A percentile compares a stretch with the other conserved stretches of the same genome.
Evolutionary conservation across 1,140 invertebrate species (phyloP).

Genomic region (Bombus waltoni): DNA sequence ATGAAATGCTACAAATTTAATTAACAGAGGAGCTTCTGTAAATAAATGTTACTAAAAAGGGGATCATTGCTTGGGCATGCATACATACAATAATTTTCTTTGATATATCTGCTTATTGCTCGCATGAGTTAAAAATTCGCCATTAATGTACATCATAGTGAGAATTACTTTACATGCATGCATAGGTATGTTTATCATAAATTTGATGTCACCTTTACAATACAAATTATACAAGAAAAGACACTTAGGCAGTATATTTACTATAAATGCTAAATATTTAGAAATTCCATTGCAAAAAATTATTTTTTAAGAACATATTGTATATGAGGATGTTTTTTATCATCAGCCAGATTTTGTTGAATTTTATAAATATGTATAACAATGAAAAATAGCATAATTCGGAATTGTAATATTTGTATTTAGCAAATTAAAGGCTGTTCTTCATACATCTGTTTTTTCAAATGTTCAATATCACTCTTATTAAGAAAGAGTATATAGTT

Average conservation of each 20-base stretch:
- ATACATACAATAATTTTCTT: conserved; percentile 51
- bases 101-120: conserved; percentile 9
- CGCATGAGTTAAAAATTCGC: conserved; percentile 18
- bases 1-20: conserved; percentile 44
- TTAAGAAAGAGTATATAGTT: conserved; percentile 51
- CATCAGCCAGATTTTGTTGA: not conserved
- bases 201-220: conserved; percentile 18
- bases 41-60: conserved; percentile 46
- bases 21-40: conserved; percentile 15
- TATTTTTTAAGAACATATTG: conserved; percentile 6
- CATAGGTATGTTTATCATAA: conserved; percentile 32
- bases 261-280: not conserved
- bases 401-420: conserved; percentile 15
- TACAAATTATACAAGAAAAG: conserved; percentile 24
- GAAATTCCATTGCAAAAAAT: conserved; percentile 17
- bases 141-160: conserved; percentile 5
- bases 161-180: conserved; percentile 46
- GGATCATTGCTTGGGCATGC: conserved; percentile 28
- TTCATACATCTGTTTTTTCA: conserved; percentile 14
- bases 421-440: conserved; percentile 27
- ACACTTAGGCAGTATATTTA: not conserved
- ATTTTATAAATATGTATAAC: conserved; percentile 20
- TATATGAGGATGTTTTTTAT: conserved; percentile 1
- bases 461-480: conserved; percentile 15
- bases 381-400: not conserved